Base-by-base conservation (phyloP, 1,140 invertebrate genomes). In the Neodiprion pinetum region DNA sequence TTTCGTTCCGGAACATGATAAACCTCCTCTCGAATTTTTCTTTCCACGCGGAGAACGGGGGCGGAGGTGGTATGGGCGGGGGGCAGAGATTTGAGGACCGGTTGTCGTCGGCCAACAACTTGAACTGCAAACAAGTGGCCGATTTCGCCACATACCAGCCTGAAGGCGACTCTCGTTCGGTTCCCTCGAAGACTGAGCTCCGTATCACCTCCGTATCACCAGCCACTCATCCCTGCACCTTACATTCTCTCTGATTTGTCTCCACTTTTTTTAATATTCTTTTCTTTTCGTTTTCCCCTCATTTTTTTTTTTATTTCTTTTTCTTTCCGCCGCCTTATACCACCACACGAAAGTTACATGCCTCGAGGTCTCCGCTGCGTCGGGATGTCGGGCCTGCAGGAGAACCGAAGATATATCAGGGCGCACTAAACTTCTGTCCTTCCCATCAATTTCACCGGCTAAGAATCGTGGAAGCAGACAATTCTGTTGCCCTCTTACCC, bases 361-460 rank as follows among this genome's bases (percentile, higher is more conserved):
- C 76, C 49, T 10, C 61, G 17, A 66, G 66, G 40, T 47, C 21
- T 11, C 14, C 67, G 21, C 40, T 21, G 23, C 11, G 11, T 21
- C 11, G 11, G 67, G 21, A 17, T 12, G 10, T 21, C 10, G 40
- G 67, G 40, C 7, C 7, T 7, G 17, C 67, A 23, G 67, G 23
- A 69, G 67, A 69, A 69, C 67, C 67, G 40, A 72, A 80, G 80
- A 82, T 80, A 82, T 82, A 82, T 82, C 78, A 80, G 67, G 66
- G 75, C 69, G 72, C 80, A 80, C 80, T 82, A 81, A 82, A 82
- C 81, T 81, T 82, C 79, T 81, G 79, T 82, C 78, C 80, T 80
- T 78, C 74, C 79, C 80, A 82, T 82, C 81, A 81, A 82, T 82
- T 82, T 79, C 75, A 68, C 50, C 72, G 76, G 74, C 74, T 74